Evolutionary conservation across 2,113 vertebrate genomes (phyloP).

Genomic region (Archilochus colubris): DNA sequence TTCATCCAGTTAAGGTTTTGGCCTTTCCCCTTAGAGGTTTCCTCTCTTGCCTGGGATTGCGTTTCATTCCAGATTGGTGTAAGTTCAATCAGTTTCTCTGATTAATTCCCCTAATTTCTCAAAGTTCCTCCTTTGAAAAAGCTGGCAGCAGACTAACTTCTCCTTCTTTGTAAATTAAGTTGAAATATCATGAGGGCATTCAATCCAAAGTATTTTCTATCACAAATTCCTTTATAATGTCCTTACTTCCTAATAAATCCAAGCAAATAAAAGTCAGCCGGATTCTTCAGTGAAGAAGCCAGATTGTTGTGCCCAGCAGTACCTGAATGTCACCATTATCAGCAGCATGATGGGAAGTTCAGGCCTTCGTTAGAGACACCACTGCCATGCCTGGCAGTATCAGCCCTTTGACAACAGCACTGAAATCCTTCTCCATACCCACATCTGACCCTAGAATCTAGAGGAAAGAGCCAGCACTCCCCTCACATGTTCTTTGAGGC

Average conservation of each 20-base stretch:
- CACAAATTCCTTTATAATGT: neutral
- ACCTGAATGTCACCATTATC: too few relatives aligned
- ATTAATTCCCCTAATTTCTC: neutral
- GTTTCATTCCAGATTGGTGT: neutral
- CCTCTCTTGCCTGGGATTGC: neutral
- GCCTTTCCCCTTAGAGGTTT: neutral
- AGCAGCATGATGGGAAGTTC: neutral
- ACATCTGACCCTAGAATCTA: too few relatives aligned
- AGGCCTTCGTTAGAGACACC: neutral
- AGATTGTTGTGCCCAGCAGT: neutral
- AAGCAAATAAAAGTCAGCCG: neutral
- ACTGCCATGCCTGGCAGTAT: neutral
- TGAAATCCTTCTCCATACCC: neutral
- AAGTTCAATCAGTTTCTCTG: neutral
- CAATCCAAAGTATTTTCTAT: neutral
- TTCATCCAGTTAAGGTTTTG: neutral
- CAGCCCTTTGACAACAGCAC: neutral
- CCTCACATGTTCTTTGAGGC: rapidly evolving
- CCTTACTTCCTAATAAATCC: neutral
- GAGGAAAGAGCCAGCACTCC: neutral
- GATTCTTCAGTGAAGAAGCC: neutral
- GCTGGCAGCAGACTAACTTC: neutral
- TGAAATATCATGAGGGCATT: neutral
- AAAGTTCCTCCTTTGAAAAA: neutral
- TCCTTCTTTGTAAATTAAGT: neutral